Evolutionary conservation across 2,888 invertebrate species (phyloP), one percentile per base, ranked within the genome.

Genomic region (Halictus quadricinctus): DNA sequence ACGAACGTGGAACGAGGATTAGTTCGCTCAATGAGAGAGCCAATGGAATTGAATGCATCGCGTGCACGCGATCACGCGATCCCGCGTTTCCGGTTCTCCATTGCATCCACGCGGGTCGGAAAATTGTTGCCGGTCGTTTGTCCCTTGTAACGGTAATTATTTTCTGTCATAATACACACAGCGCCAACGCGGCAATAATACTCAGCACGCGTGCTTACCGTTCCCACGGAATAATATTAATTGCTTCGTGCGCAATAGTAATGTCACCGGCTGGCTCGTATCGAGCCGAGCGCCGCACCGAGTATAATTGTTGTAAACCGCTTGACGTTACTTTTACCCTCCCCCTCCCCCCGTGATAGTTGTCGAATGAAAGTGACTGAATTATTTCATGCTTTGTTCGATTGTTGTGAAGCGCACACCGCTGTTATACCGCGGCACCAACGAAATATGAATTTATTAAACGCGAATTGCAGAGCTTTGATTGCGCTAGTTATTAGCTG

Each of bases 201-300:
- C 46, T 69, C 74, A 73, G 36, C 13, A 15, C 46, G 18, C 29
- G 66, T 54, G 43, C 36, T 36, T 10, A n/a, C 41, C 18, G 29
- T 76, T 66, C 46, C 36, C 76, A 64, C 29, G 58, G 29, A 84
- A 76, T 64, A 58, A 73, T 79, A 79, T 85, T 84, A 84, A 85
- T 85, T 85, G 75, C 73, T 43, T 58, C 36, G 15, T 5, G 12
- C 12, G 58, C 66, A 60, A 74, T 60, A 83, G 50, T 64, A 70
- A 41, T 69, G 2, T n/a, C 46, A 43, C n/a, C 46, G 75, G 50
- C 79, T 76, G 72, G 66, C 66, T 66, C 73, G 76, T 70, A 25
- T 46, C 69, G 41, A 41, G n/a, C 21, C 69, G 2, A 8, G 21
- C 41, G 41, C 12, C 69, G 21, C n/a, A 25, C 2, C n/a, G 18